These are phyloP conservation scores for Thryonomys swinderianus DNA, from an alignment of 2,113 vertebrate species.

Conservation along the genomic window DNA sequence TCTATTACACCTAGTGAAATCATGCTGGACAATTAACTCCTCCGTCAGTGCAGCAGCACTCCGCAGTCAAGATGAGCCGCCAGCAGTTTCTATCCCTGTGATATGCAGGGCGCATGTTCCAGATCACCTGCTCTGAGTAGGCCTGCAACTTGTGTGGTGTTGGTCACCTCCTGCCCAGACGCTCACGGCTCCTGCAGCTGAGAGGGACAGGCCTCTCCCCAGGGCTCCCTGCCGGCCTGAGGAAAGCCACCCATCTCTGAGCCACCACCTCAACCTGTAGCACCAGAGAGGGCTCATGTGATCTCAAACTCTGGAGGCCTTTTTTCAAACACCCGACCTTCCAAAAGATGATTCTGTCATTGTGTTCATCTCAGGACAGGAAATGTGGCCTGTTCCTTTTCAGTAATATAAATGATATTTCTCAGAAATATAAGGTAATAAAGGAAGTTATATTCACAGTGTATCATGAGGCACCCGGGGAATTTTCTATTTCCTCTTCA, in stretches of 20 bases:
- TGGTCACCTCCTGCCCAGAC: background rate
- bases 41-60: background rate
- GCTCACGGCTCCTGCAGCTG: background rate
- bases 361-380: background rate
- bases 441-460: background rate
- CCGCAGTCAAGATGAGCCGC: background rate
- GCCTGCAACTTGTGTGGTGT: background rate
- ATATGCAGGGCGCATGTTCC: background rate
- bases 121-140: background rate
- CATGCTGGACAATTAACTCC: background rate
- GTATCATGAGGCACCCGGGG: background rate
- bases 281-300: background rate
- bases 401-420: constrained; percentile 1
- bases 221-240: background rate
- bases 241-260: background rate
- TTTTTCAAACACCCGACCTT: background rate
- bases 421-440: constrained; percentile 43
- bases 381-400: background rate
- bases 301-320: background rate
- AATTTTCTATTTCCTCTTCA: constrained; percentile 52
- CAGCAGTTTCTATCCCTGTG: background rate
- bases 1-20: background rate
- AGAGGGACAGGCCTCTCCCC: background rate
- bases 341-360: background rate
- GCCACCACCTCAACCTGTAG: too few species aligned